A percentile compares a stretch with the other conserved stretches of the same genome.
Conservation (phyloP, 2,797 vertebrate species). For the Xiphophorus birchmanni region DNA sequence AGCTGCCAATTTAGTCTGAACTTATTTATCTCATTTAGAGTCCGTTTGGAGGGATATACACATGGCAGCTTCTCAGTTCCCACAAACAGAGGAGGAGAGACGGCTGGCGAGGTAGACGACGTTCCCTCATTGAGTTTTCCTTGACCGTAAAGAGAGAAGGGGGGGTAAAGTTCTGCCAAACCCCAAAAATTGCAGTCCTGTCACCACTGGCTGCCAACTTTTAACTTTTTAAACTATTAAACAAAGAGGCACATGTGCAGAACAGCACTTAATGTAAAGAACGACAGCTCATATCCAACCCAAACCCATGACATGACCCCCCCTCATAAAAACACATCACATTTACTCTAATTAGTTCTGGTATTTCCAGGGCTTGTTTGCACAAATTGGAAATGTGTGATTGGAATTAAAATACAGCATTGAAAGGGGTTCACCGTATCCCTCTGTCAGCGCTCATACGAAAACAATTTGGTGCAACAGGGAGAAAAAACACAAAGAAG, state of each 20-base stretch:
- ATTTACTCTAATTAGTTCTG: constrained; percentile 77
- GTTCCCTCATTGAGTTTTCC: constrained; percentile 65
- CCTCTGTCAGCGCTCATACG: constrained; percentile 84
- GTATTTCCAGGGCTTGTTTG: constrained; percentile 84
- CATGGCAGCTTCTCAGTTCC: constrained; percentile 60
- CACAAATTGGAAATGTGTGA: constrained; percentile 86
- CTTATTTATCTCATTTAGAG: constrained; percentile 76
- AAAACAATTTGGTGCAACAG: constrained; percentile 89
- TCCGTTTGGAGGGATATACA: constrained; percentile 64
- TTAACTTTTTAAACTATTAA: not conserved
- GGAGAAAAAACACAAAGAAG: constrained; percentile 62
- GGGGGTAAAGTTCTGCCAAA: constrained; percentile 63
- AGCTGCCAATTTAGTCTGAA: constrained; percentile 75
- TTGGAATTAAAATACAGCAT: constrained; percentile 85
- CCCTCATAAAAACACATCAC: constrained; percentile 41
- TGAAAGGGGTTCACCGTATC: constrained; percentile 83
- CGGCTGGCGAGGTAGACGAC: constrained; percentile 47
- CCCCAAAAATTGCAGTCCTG: constrained; percentile 66
- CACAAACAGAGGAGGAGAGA: constrained; percentile 59
- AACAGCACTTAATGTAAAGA: constrained; percentile 23
- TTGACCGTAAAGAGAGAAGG: constrained; percentile 66
- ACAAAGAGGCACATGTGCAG: constrained; percentile 20
- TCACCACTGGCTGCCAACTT: constrained; percentile 50
- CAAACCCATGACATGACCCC: constrained; percentile 51
- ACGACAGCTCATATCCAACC: constrained; percentile 27